Conservation (phyloP, 1,140 invertebrate genomes). For the Drosophila malerkotliana region DNA sequence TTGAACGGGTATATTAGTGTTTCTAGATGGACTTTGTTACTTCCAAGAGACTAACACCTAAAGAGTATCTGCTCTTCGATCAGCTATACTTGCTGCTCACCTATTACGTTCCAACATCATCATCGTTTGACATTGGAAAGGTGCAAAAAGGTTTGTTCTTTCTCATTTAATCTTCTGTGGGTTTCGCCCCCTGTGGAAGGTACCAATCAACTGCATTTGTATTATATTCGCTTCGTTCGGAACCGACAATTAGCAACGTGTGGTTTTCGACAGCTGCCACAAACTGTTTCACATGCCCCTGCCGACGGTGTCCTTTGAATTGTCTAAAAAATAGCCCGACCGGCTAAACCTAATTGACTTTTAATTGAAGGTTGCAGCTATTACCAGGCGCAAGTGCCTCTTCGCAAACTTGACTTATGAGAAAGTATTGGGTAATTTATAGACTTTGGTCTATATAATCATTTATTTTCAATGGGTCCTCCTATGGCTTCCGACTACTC, state of each 20-base stretch:
- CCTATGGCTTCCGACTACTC: slow-evolving; percentile 34
- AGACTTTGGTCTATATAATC: slow-evolving; percentile 46
- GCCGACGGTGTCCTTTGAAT: slow-evolving; percentile 50
- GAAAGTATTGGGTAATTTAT: slow-evolving; percentile 51
- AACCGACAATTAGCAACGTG: slow-evolving; percentile 74
- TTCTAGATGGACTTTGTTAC: neutral
- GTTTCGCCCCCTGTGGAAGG: slow-evolving; percentile 27
- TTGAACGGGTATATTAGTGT: slow-evolving; percentile 9
- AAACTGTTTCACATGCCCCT: slow-evolving; percentile 35
- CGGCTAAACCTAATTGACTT: slow-evolving; percentile 63
- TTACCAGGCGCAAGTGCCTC: slow-evolving; percentile 31
- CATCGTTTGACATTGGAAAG: slow-evolving; percentile 61
- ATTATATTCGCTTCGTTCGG: slow-evolving; percentile 14
- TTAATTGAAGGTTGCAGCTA: slow-evolving; percentile 70
- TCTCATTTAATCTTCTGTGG: slow-evolving; percentile 40
- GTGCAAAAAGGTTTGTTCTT: slow-evolving; percentile 70
- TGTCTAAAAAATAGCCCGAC: neutral
- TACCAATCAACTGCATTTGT: slow-evolving; percentile 44
- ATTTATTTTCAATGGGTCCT: slow-evolving; percentile 28
- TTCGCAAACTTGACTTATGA: slow-evolving; percentile 35
- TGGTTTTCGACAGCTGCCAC: slow-evolving; percentile 65
- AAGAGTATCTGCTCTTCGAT: neutral
- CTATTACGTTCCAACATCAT: slow-evolving; percentile 10
- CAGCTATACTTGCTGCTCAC: neutral
- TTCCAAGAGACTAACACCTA: no score